Evolutionary conservation across 2,797 vertebrate genomes (phyloP).

Genomic region (Syngnathus acus): DNA sequence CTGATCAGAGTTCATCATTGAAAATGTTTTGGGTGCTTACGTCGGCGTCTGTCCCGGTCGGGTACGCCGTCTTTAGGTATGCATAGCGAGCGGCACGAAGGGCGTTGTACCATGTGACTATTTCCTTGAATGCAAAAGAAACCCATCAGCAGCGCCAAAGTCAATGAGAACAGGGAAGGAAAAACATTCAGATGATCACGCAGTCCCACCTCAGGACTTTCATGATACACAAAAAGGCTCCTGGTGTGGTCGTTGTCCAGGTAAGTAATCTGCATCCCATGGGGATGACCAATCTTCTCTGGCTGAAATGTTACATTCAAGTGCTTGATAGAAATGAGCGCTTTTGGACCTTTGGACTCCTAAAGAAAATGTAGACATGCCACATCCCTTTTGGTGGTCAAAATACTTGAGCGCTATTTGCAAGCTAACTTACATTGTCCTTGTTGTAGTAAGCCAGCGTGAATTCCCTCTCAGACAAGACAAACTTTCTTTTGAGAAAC

Average conservation of each 20-base stretch:
- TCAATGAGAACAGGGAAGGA: neutral
- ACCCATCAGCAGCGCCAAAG: slow-evolving; percentile 4
- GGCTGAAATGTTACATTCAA: slow-evolving; percentile 88
- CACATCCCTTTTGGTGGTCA: neutral
- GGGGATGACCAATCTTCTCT: slow-evolving; percentile 78
- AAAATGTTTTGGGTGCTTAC: slow-evolving; percentile 55
- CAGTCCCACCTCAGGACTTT: slow-evolving; percentile 74
- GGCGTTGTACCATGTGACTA: slow-evolving; percentile 88
- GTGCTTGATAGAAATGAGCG: slow-evolving; percentile 74
- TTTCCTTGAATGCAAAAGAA: slow-evolving; percentile 71
- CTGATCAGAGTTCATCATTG: neutral
- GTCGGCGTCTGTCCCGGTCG: slow-evolving; percentile 73
- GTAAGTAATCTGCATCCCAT: slow-evolving; percentile 87
- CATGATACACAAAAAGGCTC: slow-evolving; percentile 86
- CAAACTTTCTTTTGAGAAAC: slow-evolving; percentile 81
- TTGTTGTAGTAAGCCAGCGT: slow-evolving; percentile 83
- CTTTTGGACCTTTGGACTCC: slow-evolving; percentile 81
- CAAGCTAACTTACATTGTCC: slow-evolving; percentile 76
- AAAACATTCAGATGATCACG: neutral
- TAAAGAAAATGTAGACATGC: slow-evolving; percentile 16
- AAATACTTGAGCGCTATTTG: neutral
- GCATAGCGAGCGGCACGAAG: slow-evolving; percentile 82
- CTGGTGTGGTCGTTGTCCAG: slow-evolving; percentile 63
- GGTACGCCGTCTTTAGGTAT: slow-evolving; percentile 81
- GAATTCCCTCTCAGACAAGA: slow-evolving; percentile 78